These are phyloP conservation scores for Nomada ruficornis DNA, from an alignment of 2,888 invertebrate species.

Conservation along the genomic window DNA sequence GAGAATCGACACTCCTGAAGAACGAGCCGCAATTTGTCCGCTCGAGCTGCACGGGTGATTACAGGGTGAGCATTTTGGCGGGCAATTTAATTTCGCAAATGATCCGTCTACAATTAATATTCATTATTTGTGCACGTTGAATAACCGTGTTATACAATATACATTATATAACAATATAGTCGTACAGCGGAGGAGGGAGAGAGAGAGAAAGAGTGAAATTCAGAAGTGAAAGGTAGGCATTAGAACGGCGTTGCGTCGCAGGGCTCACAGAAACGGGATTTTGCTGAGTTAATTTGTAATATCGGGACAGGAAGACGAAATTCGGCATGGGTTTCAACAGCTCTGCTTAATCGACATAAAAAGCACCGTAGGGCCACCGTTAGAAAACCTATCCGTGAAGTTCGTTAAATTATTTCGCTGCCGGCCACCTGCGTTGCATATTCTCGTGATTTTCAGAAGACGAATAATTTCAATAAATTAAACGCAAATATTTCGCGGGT, in stretches of 20 bases:
- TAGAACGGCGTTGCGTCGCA: conserved; percentile 37
- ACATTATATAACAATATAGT: conserved; percentile 42
- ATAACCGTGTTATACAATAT: conserved; percentile 53
- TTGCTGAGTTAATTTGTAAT: conserved; percentile 41
- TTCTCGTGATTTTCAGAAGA: conserved; percentile 13
- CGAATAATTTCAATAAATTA: not conserved
- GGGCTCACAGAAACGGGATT: conserved; percentile 47
- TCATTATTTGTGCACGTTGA: conserved; percentile 49
- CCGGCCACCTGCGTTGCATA: conserved; percentile 43
- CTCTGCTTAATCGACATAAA: conserved; percentile 68
- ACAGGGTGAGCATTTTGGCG: conserved; percentile 36
- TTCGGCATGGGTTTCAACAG: conserved; percentile 74
- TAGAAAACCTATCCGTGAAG: conserved; percentile 67
- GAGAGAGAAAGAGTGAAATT: conserved; percentile 16
- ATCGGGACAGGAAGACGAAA: conserved; percentile 71
- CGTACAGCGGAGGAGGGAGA: not conserved
- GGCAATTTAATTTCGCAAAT: conserved; percentile 51
- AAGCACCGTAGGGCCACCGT: conserved; percentile 12
- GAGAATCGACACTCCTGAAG: not conserved
- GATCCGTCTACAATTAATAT: conserved; percentile 52
- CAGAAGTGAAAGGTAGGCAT: conserved; percentile 53
- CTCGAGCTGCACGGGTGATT: conserved; percentile 33
- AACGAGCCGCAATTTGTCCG: conserved; percentile 18
- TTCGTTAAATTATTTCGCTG: conserved; percentile 63
- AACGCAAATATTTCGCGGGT: too few species aligned